Evolutionary conservation across 1,140 invertebrate genomes (phyloP), one percentile per base, ranked within the genome.

Genomic region (Tigriopus japonicus): DNA sequence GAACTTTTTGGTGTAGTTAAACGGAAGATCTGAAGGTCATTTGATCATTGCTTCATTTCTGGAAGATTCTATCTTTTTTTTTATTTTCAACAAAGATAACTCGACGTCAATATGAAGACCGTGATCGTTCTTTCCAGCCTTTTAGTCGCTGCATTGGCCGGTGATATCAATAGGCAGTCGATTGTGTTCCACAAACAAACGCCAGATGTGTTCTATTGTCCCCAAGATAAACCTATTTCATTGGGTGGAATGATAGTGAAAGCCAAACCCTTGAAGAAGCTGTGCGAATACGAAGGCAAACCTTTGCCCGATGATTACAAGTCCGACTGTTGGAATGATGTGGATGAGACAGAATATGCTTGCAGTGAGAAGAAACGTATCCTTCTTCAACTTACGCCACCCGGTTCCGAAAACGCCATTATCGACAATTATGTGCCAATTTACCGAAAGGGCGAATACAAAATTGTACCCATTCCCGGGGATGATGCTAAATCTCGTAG

Each of bases 161-260:
- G 80, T 42, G 83, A 86, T 64, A 82, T 86, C 77, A 78, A 85
- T 74, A 70, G 83, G 35, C 86, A 86, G 70, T 82, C 80, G 24
- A 87, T 87, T 64, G 82, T 87, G 23, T 87, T 80, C 66, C 83
- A 87, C 66, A 83, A 85, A 69, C 84, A 85, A 64, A 86, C 84
- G 1, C 84, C 84, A 1, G 81, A 85, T 66, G 82, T 86, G 0
- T 87, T 87, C 70, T 87, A 87, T 68, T 87, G 84, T 70, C 83
- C 84, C 1, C 59, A 61, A 68, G 78, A 83, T 54, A 85, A 85
- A 67, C 82, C 82, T 10, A 81, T 66, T 42, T 65, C 66, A 41
- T 64, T 69, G 21, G 63, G 68, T 54, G 66, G 77, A 42, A 73
- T 76, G 72, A 66, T 73, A 7, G 75, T 76, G 14, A 73, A 78